Evolutionary conservation across 2,113 vertebrate species (phyloP).

Genomic region (Pongo pygmaeus): DNA sequence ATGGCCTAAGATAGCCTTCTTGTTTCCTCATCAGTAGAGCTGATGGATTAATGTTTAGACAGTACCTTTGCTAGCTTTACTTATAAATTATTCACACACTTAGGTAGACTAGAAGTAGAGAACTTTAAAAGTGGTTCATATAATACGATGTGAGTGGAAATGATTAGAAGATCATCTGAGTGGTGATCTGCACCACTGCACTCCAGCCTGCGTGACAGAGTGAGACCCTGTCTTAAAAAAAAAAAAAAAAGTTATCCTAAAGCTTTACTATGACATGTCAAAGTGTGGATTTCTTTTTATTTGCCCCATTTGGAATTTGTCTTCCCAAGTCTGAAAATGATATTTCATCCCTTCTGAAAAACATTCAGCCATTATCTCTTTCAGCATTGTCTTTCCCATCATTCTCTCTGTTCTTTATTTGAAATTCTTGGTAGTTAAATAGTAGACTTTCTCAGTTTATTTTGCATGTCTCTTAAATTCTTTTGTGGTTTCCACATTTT

Average conservation of each 20-base stretch:
- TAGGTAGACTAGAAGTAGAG: no score
- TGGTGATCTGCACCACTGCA: no score
- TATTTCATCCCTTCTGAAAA: background rate
- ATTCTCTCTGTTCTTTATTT: background rate
- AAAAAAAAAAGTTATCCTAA: background rate
- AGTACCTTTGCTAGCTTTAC: no score
- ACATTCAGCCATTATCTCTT: background rate
- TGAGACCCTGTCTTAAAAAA: no score
- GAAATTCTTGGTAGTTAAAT: background rate
- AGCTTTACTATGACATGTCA: background rate
- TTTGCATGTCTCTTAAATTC: background rate
- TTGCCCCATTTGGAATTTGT: slow-evolving; percentile 3
- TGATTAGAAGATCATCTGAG: no score
- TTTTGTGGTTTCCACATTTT: background rate
- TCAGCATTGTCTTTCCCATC: background rate
- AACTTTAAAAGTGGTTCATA: no score
- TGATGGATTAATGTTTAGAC: no score
- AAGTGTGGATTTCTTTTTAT: background rate
- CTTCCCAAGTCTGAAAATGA: background rate
- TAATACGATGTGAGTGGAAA: no score
- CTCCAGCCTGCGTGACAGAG: no score
- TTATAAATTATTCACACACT: no score
- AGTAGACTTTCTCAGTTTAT: background rate
- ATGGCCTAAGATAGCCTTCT: no score
- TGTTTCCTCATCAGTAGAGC: no score